Percentiles rank a stretch among this genome's conserved stretches.
Conservation (phyloP, 1,140 invertebrate genomes). For the Pseudomyrmex pallidus region DNA sequence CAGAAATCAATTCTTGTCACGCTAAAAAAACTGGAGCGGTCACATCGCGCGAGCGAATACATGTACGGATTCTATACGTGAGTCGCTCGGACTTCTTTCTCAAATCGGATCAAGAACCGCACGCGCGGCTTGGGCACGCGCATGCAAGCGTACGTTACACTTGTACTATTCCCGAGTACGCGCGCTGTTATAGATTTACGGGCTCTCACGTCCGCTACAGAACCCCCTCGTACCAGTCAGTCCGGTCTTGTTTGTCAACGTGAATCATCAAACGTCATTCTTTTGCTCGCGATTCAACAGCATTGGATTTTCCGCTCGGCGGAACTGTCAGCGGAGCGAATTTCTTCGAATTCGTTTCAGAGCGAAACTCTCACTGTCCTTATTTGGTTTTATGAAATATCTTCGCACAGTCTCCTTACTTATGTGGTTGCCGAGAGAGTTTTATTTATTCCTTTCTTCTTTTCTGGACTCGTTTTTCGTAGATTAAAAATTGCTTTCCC, state of each 20-base stretch:
- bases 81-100: constrained; percentile 17
- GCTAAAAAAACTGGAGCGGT: background rate
- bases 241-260: constrained; percentile 49
- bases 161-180: constrained; percentile 7
- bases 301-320: constrained; percentile 2
- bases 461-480: background rate
- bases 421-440: no score
- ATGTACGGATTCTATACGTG: constrained; percentile 20
- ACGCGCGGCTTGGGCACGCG: constrained; percentile 1
- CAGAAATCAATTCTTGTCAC: background rate
- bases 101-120: constrained; percentile 39
- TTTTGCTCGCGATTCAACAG: background rate
- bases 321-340: background rate
- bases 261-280: constrained; percentile 45
- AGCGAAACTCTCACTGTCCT: background rate
- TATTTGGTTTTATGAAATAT: background rate
- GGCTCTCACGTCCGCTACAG: constrained; percentile 19
- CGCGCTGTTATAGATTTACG: constrained; percentile 40
- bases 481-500: background rate
- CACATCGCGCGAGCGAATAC: background rate
- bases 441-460: background rate
- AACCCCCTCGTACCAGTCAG: constrained; percentile 44
- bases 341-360: background rate
- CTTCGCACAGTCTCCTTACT: background rate
- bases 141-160: constrained; percentile 19